phyloP scores from a whole-genome alignment of 2,888 invertebrate species.

The Ephialtes manifestator region DNA sequence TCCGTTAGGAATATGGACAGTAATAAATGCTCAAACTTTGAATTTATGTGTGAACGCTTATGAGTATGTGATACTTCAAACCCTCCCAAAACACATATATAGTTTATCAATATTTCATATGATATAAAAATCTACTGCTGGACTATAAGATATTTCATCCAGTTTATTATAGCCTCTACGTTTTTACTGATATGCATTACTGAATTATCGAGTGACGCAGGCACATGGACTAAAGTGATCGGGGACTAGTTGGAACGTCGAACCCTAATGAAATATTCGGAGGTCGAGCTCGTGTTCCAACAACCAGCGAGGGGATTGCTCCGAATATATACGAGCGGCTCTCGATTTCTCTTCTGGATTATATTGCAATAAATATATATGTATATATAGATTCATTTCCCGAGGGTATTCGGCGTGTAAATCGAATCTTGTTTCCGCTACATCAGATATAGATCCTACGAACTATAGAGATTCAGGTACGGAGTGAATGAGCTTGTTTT shows the following conservation, averaged over 20 bases:
- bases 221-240: slow-evolving; percentile 19
- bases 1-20: not conserved
- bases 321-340: slow-evolving; percentile 16
- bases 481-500: not conserved
- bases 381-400: slow-evolving; percentile 4
- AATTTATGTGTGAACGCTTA: not conserved
- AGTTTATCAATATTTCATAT: slow-evolving; percentile 1
- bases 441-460: slow-evolving; percentile 10
- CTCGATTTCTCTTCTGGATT: slow-evolving; percentile 26
- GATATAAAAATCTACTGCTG: not conserved
- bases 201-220: slow-evolving; percentile 8
- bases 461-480: not conserved
- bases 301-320: slow-evolving; percentile 11
- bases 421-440: slow-evolving; percentile 40
- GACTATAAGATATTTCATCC: slow-evolving; percentile 10
- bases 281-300: slow-evolving; percentile 27
- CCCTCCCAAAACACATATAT: not conserved
- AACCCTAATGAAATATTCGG: slow-evolving; percentile 55
- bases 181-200: slow-evolving; percentile 22
- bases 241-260: slow-evolving; percentile 36
- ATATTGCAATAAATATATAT: slow-evolving; percentile 17
- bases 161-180: not conserved
- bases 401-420: slow-evolving; percentile 27
- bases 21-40: not conserved
- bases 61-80: not conserved